A percentile compares a stretch with the other conserved stretches of the same genome.
These are phyloP conservation scores for Lordiphosa fenestrarum DNA, from an alignment of 2,888 invertebrate species.

Conservation along the genomic window DNA sequence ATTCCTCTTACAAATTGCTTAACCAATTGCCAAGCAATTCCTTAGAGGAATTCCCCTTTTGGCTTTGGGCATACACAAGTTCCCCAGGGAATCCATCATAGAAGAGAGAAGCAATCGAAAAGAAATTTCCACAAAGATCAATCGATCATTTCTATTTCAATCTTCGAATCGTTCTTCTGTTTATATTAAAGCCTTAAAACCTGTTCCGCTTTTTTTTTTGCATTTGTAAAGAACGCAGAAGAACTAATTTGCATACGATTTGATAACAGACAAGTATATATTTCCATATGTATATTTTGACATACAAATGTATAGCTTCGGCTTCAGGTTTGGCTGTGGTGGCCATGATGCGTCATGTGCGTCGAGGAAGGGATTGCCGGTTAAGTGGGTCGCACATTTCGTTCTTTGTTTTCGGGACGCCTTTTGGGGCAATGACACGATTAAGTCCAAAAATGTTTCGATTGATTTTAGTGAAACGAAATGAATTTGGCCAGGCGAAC, in stretches of 20 bases:
- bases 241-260: constrained; percentile 64
- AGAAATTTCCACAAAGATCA: constrained; percentile 11
- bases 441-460: constrained; percentile 38
- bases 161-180: constrained; percentile 18
- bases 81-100: constrained; percentile 33
- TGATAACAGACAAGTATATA: constrained; percentile 55
- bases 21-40: constrained; percentile 35
- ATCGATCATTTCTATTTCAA: constrained; percentile 11
- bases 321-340: constrained; percentile 6
- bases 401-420: constrained; percentile 53
- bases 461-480: constrained; percentile 27
- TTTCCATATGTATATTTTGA: constrained; percentile 4
- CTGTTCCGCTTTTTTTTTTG: constrained; percentile 49
- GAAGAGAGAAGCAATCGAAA: too few relatives aligned
- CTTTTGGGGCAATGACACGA: constrained; percentile 72
- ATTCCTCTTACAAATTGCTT: constrained; percentile 54
- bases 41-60: constrained; percentile 30
- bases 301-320: constrained; percentile 8
- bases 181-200: constrained; percentile 41
- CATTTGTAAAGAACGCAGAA: constrained; percentile 36
- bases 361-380: constrained; percentile 15
- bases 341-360: constrained; percentile 4
- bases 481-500: constrained; percentile 1
- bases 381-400: constrained; percentile 68
- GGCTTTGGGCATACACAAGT: constrained; percentile 29